Evolutionary conservation across 2,797 vertebrate species (phyloP).

Genomic region (Cirrhinus molitorella): DNA sequence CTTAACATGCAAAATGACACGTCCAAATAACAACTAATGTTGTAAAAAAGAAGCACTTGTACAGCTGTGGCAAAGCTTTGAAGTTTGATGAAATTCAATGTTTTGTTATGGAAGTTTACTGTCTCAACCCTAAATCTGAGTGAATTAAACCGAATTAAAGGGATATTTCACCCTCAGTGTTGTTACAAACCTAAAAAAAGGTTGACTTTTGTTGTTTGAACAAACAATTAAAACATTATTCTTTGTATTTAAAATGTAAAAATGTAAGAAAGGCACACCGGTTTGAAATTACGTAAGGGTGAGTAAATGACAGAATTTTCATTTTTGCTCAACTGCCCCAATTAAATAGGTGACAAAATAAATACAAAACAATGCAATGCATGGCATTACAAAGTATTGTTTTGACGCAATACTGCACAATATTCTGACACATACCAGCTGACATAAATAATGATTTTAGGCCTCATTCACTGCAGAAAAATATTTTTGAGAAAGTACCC

Average conservation of each 20-base stretch:
- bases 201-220: background rate
- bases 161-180: background rate
- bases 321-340: background rate
- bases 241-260: too few relatives aligned
- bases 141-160: background rate
- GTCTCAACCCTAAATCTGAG: background rate
- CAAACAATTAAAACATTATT: background rate
- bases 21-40: background rate
- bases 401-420: background rate
- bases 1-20: conserved; percentile 12
- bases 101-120: background rate
- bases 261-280: too few relatives aligned
- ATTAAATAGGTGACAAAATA: conserved; percentile 2
- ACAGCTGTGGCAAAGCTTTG: background rate
- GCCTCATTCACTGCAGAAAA: conserved; percentile 1
- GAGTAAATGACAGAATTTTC: background rate
- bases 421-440: conserved; percentile 1
- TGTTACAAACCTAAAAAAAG: background rate
- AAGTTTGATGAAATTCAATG: background rate
- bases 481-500: background rate
- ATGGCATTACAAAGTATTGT: conserved; percentile 2
- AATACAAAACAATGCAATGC: background rate
- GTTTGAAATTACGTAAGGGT: background rate
- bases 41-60: background rate
- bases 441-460: background rate